Conservation (phyloP, 2,888 invertebrate species). For the Apamea monoglypha region DNA sequence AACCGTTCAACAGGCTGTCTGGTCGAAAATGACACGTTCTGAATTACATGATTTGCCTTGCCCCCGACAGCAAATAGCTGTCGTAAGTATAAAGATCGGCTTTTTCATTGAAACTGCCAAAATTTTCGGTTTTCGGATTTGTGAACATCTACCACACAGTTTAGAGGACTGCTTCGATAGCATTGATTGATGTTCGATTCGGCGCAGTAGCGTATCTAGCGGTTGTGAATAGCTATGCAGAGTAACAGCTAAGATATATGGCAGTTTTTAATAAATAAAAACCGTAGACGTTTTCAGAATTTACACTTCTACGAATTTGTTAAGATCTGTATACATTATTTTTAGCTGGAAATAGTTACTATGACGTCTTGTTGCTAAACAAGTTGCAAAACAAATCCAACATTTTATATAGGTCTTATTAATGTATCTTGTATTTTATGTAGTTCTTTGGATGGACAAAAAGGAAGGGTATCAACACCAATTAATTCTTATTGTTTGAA, state of each 20-base stretch:
- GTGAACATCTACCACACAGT: neutral
- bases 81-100: neutral
- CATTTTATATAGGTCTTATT: neutral
- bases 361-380: neutral
- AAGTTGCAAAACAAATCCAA: neutral
- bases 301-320: neutral
- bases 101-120: neutral
- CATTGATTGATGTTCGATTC: neutral
- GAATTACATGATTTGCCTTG: neutral
- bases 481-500: neutral
- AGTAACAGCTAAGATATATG: neutral
- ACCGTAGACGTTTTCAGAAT: neutral
- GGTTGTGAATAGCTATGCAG: neutral
- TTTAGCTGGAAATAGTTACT: neutral
- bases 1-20: neutral
- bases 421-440: neutral
- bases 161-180: neutral
- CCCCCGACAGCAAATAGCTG: neutral
- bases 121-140: neutral
- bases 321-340: neutral
- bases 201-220: neutral
- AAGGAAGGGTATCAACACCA: neutral
- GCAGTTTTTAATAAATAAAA: neutral
- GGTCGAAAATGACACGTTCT: neutral
- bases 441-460: neutral